Conservation (phyloP, 1,140 invertebrate species). For the Zaprionus ghesquierei region DNA sequence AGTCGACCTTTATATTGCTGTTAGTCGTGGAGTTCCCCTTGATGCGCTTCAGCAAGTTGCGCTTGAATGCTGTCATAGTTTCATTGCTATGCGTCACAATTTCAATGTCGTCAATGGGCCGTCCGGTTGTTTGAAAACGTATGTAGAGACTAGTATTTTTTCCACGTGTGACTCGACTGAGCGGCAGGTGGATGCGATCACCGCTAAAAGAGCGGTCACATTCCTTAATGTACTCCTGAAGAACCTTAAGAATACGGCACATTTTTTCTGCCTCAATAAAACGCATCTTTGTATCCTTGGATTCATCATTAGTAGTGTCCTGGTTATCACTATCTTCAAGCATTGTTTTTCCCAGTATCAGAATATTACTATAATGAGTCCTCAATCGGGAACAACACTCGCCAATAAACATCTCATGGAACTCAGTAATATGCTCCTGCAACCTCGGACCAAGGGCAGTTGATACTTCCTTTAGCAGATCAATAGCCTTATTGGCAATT, state of each 20-base stretch:
- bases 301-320: constrained; percentile 63
- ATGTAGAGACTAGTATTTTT: constrained; percentile 94
- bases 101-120: constrained; percentile 96
- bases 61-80: constrained; percentile 84
- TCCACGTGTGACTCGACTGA: constrained; percentile 89
- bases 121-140: constrained; percentile 94
- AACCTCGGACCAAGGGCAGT: constrained; percentile 95
- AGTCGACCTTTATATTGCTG: constrained; percentile 91
- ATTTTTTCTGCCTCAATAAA: constrained; percentile 92
- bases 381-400: constrained; percentile 95
- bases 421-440: constrained; percentile 86
- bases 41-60: constrained; percentile 89
- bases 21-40: constrained; percentile 87
- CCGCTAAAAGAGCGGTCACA: constrained; percentile 96
- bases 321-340: constrained; percentile 78
- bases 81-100: constrained; percentile 97
- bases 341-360: constrained; percentile 68
- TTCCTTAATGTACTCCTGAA: constrained; percentile 97
- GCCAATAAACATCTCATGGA: constrained; percentile 95
- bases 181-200: constrained; percentile 91
- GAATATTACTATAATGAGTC: constrained; percentile 90
- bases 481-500: constrained; percentile 95
- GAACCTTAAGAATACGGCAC: constrained; percentile 96
- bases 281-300: constrained; percentile 76
- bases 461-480: constrained; percentile 95